Conservation (phyloP, 2,888 invertebrate genomes). For the Drosophila lacicola region DNA sequence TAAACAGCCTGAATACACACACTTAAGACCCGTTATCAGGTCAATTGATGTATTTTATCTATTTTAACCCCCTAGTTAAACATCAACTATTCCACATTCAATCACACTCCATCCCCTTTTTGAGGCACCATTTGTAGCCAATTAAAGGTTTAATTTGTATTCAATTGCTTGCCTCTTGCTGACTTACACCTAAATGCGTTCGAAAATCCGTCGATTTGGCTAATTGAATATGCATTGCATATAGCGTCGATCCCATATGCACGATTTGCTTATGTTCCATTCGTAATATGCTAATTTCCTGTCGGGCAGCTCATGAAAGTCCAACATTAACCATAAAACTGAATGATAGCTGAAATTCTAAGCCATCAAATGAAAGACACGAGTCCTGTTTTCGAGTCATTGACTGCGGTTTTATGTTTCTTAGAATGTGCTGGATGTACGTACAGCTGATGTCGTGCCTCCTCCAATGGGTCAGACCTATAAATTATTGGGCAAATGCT, state of each 20-base stretch:
- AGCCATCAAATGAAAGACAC: slow-evolving; percentile 60
- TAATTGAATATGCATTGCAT: slow-evolving; percentile 71
- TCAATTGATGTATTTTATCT: no score
- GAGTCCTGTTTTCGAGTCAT: slow-evolving; percentile 74
- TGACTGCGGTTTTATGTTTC: slow-evolving; percentile 55
- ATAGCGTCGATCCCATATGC: slow-evolving; percentile 42
- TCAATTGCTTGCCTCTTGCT: slow-evolving; percentile 43
- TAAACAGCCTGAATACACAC: no score
- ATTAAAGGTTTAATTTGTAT: slow-evolving; percentile 61
- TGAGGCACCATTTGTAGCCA: slow-evolving; percentile 4
- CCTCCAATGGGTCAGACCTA: slow-evolving; percentile 33
- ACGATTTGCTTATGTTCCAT: slow-evolving; percentile 63
- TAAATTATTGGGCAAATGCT: slow-evolving; percentile 26
- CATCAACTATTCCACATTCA: slow-evolving; percentile 18
- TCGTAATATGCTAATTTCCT: slow-evolving; percentile 66
- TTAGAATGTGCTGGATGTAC: slow-evolving; percentile 23
- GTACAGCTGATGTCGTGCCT: slow-evolving; percentile 31
- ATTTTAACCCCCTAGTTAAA: not conserved
- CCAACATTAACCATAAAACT: slow-evolving; percentile 38
- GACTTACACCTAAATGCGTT: slow-evolving; percentile 51
- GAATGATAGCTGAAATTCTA: slow-evolving; percentile 73
- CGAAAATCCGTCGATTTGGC: slow-evolving; percentile 35
- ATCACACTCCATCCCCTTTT: slow-evolving; percentile 12
- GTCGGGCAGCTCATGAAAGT: slow-evolving; percentile 41
- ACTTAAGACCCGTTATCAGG: no score